phyloP scores from a whole-genome alignment of 2,797 vertebrate species.

The Harpagifer antarcticus region DNA sequence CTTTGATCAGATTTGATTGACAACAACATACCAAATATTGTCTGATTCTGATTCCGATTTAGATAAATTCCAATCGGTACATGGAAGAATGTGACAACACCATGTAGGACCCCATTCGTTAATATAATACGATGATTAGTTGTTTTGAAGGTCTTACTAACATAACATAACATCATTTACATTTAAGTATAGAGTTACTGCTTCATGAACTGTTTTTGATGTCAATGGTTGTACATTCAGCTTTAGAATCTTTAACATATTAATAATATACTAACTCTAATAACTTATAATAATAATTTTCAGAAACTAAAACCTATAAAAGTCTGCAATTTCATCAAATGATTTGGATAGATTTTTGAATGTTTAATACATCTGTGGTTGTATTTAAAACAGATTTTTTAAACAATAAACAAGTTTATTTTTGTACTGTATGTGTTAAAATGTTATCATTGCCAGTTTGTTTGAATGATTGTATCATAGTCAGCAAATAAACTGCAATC shows the following conservation, averaged over 20 bases:
- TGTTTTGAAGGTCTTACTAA: neutral
- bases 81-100: neutral
- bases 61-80: neutral
- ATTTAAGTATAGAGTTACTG: too few species aligned
- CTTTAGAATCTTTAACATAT: neutral
- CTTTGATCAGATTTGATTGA: too few species aligned
- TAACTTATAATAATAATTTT: neutral
- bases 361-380: neutral
- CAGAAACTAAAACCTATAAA: neutral
- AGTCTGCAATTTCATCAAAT: neutral
- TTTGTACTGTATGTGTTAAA: constrained; percentile 7
- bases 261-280: too few species aligned
- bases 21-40: neutral
- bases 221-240: too few species aligned
- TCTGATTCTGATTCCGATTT: neutral
- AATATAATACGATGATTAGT: neutral
- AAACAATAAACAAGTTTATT: neutral
- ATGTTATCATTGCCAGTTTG: constrained; percentile 7
- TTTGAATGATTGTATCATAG: constrained; percentile 6
- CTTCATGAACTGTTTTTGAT: too few species aligned
- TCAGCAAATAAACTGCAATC: constrained; percentile 27
- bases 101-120: neutral
- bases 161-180: neutral
- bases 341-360: neutral
- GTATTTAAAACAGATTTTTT: neutral